A percentile compares a stretch with the other conserved stretches of the same genome.
Evolutionary conservation across 2,113 vertebrate species (phyloP).

Genomic region (Crotalus helleri): DNA sequence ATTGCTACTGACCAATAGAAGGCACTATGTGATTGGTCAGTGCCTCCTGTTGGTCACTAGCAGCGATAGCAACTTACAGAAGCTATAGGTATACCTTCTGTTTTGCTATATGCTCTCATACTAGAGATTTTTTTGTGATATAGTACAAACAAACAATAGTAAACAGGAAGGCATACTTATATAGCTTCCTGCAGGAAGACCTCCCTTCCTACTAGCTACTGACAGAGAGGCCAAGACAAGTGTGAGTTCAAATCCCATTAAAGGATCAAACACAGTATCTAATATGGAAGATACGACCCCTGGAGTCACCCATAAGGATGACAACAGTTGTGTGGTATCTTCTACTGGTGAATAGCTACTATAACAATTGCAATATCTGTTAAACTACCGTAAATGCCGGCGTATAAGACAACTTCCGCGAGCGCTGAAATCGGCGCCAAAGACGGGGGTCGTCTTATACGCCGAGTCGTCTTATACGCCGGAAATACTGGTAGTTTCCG

Average conservation of each 20-base stretch:
- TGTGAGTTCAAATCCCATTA: background rate
- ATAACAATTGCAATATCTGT: background rate
- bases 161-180: background rate
- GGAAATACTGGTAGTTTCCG: too few relatives aligned
- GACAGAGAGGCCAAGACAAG: background rate
- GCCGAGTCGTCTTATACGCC: too few relatives aligned
- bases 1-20: background rate
- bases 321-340: background rate
- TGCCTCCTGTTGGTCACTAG: background rate
- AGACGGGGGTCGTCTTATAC: too few relatives aligned
- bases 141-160: background rate
- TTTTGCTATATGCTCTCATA: background rate
- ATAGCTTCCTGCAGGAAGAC: background rate
- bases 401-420: too few relatives aligned
- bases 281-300: background rate
- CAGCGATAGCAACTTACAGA: background rate
- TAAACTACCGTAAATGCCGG: background rate
- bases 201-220: background rate
- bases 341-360: background rate
- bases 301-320: background rate
- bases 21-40: background rate
- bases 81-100: background rate
- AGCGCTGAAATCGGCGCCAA: too few relatives aligned
- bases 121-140: background rate
- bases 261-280: background rate